Evolutionary conservation across 2,797 vertebrate genomes (phyloP), one percentile per base, ranked within the genome.

Genomic region (Sebastes matsubarae): DNA sequence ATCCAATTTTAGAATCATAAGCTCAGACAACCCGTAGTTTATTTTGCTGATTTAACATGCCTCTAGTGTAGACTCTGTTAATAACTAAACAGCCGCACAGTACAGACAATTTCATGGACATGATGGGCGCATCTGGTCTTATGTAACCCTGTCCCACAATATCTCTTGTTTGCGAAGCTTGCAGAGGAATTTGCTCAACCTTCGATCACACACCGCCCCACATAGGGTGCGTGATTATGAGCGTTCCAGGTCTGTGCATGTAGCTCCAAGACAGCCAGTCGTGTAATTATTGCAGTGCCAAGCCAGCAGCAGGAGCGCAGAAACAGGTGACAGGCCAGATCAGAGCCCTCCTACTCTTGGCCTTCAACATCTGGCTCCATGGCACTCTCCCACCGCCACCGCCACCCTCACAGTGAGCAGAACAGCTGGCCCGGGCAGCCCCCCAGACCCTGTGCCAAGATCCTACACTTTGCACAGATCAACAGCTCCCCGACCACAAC

Each of bases 401-500:
- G 16, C 29, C 73, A 38, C 52, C 65, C 42, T 66, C 52, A 70
- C 66, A 77, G 81, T 24, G 58, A 79, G 50, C 50, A 83, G 29
- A 92, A 90, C 88, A 92, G 88, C 83, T 90, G 88, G 72, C 30
- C 71, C 0, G 0, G 68, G 46, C 20, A 87, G 71, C 66, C 82
- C 57, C 64, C 30, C 3, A 3, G 77, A 83, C 73, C 57, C 22
- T 10, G 59, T 69, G 88, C 88, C 91, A 92, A 91, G 83, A 88
- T 86, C 82, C 52, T 42, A 80, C 63, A 88, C 88, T 81, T 87
- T 38, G 68, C 83, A 85, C 83, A 84, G 89, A 91, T 89, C 86
- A 92, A 87, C 91, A 84, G 81, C 85, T 88, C 76, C 69, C 72
- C 24, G 22, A 81, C 82, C 87, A 80, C 85, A 89, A 91, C 89